phyloP scores from a whole-genome alignment of 2,797 vertebrate species.

The Paedocypris micromegethes region DNA sequence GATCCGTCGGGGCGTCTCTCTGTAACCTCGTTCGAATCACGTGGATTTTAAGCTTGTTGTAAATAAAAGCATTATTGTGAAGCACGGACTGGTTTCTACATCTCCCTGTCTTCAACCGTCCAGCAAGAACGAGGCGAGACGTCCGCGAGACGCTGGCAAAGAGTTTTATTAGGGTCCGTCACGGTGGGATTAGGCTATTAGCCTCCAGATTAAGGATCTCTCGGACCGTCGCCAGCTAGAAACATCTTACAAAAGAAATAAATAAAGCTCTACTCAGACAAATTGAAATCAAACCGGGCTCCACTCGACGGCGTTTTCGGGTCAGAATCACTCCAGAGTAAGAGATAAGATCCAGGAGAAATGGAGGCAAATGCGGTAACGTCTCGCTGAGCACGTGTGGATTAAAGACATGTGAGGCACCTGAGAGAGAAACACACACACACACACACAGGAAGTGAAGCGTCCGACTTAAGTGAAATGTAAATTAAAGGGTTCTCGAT shows the following conservation, averaged over 20 bases:
- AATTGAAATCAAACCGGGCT: too few relatives aligned
- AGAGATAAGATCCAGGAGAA: not conserved
- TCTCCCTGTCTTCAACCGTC: not conserved
- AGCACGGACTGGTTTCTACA: conserved; percentile 14
- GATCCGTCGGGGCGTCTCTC: not conserved
- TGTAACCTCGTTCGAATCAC: conserved; percentile 33
- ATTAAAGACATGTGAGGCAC: conserved; percentile 62
- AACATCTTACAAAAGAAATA: too few relatives aligned
- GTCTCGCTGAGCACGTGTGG: conserved; percentile 9
- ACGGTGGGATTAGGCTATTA: too few relatives aligned
- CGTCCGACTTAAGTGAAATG: not conserved
- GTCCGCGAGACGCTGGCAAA: too few relatives aligned
- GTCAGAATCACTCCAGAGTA: too few relatives aligned
- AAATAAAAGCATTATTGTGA: conserved; percentile 45
- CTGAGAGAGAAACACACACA: conserved; percentile 51
- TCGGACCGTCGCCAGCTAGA: too few relatives aligned
- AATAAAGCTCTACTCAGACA: too few relatives aligned
- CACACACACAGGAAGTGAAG: not conserved
- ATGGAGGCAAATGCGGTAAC: not conserved
- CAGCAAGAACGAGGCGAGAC: too few relatives aligned
- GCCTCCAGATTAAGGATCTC: too few relatives aligned
- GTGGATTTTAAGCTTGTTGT: conserved; percentile 40
- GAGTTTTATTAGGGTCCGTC: too few relatives aligned
- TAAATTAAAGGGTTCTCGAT: too few relatives aligned
- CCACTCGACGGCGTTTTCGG: too few relatives aligned